Evolutionary conservation across 2,113 vertebrate species (phyloP), one percentile per base, ranked within the genome.

Genomic region (Brachionichthys hirsutus): DNA sequence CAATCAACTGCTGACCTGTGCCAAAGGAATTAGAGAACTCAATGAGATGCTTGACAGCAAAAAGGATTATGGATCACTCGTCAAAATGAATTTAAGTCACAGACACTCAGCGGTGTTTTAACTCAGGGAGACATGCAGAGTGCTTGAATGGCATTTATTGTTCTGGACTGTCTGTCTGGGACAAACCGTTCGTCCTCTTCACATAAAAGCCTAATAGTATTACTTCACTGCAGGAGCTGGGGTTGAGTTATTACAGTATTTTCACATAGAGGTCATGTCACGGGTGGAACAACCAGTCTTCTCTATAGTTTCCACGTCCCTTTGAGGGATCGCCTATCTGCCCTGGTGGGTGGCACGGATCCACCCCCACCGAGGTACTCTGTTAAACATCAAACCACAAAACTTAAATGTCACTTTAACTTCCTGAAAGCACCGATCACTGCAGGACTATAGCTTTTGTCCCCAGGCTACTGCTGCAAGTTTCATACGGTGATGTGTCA

Each of bases 391-490:
- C 84, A 86, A 85, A 81, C 53, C 53, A 40, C 74, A 55, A 72
- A 79, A 80, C 78, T 74, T 62, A 89, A 90, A 88, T 84, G 85
- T 88, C 87, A 91, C 77, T 85, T 83, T 67, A 70, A 70, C 66
- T 88, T 80, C 74, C 51, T 35, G 35, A 66, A 19, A 64, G 64
- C 75, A 53, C 80, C 81, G 70, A 80, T 87, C 82, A 83, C 76
- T 67, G 69, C 53, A 70, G 73, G 70, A 67, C 67, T 12, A n/a
- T n/a, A 30, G 24, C 61, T 59, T n/a, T 67, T 63, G 61, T 77
- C 78, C 51, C 70, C 54, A 22, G 69, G 77, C 71, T 65, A 78
- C 40, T 54, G 64, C 69, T 59, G 44, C 24, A 73, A 42, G 62
- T 57, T 77, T 76, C 65, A 79, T 75, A 65, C 64, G 56, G 73